Evolutionary conservation across 2,888 invertebrate genomes (phyloP).

Genomic region (Drosophila colorata): DNA sequence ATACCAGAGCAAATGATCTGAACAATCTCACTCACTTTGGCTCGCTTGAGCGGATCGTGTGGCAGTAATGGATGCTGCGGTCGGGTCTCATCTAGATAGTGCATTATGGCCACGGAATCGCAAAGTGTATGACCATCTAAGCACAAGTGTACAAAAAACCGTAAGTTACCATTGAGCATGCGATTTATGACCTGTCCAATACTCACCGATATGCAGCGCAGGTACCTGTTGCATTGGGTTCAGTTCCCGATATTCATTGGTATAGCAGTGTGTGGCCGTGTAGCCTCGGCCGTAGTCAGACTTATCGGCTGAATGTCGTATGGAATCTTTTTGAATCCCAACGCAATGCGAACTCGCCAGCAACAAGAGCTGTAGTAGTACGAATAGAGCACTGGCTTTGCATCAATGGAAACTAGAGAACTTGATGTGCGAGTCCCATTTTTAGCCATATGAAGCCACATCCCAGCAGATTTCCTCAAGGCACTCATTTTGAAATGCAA

Average conservation of each 20-base stretch:
- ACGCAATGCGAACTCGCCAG: conserved; percentile 96
- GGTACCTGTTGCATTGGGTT: conserved; percentile 99
- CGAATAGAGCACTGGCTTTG: conserved; percentile 92
- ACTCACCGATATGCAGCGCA: conserved; percentile 91
- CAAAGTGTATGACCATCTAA: conserved; percentile 90
- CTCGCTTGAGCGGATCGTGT: conserved; percentile 93
- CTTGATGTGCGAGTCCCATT: background rate
- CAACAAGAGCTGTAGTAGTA: conserved; percentile 97
- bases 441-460: background rate
- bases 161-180: background rate
- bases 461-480: background rate
- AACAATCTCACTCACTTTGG: conserved; percentile 96
- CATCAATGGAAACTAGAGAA: background rate
- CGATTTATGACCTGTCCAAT: fast-evolving
- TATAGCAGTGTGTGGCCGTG: conserved; percentile 92
- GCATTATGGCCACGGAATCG: conserved; percentile 94
- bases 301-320: conserved; percentile 95
- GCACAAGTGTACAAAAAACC: too few relatives aligned
- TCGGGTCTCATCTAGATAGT: conserved; percentile 97
- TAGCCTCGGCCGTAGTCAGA: conserved; percentile 87
- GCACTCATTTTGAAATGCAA: conserved; percentile 21
- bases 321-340: conserved; percentile 96
- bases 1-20: conserved; percentile 97
- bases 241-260: conserved; percentile 92
- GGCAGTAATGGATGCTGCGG: conserved; percentile 94